A percentile compares a stretch with the other conserved stretches of the same genome.
Conservation (phyloP, 2,797 vertebrate genomes). For the Lophura swinhoii region DNA sequence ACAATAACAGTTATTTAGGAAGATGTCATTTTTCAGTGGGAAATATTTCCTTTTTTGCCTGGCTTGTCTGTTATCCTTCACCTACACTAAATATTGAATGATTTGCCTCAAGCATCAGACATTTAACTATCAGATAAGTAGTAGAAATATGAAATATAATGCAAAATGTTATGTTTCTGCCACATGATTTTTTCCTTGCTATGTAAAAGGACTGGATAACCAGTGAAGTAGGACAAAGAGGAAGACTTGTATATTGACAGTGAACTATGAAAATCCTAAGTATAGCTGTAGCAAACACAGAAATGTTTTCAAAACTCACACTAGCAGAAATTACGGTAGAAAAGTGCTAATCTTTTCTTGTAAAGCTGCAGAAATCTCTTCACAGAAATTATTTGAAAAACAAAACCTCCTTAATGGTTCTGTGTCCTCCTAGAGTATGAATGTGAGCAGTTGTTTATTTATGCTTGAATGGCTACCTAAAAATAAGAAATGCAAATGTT, state of each 20-base stretch:
- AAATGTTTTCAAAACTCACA: not conserved
- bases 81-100: not conserved
- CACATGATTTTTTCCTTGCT: not conserved
- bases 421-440: not conserved
- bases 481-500: constrained; percentile 1
- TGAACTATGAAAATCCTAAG: not conserved
- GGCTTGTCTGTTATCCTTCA: not conserved
- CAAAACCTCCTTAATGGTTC: not conserved
- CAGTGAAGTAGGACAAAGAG: not conserved
- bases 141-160: not conserved
- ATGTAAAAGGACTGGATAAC: not conserved
- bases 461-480: not conserved
- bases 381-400: not conserved
- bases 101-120: not conserved
- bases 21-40: not conserved
- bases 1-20: not conserved
- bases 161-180: not conserved
- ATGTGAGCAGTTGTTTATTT: not conserved
- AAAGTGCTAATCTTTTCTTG: not conserved
- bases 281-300: not conserved
- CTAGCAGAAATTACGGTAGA: not conserved
- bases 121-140: not conserved
- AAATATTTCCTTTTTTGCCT: not conserved
- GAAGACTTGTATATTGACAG: not conserved
- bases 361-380: not conserved